Evolutionary conservation across 2,113 vertebrate genomes (phyloP), one percentile per base, ranked within the genome.

Genomic region (Vulpes lagopus): DNA sequence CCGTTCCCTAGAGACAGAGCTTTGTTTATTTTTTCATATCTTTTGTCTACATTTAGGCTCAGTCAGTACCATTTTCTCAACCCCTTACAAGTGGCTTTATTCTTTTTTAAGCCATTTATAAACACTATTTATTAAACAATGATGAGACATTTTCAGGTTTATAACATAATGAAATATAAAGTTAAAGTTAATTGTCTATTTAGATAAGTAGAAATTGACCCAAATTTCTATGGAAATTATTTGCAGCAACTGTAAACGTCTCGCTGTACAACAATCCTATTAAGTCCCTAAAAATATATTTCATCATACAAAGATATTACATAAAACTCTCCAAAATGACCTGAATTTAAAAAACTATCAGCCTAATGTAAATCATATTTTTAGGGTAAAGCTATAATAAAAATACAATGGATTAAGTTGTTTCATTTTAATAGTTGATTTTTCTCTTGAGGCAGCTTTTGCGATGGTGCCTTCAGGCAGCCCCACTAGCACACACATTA

Each of bases 221-320:
- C 89, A 97, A 96, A 93, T 5, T 88, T 89, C 22, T 97, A 74
- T 5, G 84, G 95, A 95, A 59, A 89, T 94, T 95, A 93, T 95
- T 95, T 98, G 71, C 82, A 15, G 14, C 96, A 95, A 98, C 19
- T 95, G 92, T 78, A 96, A 96, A 91, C 49, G 78, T 97, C 64
- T 98, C 98, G 81, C 65, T 97, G 57, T 88, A 93, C 90, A 96
- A 94, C 89, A 98, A 98, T 98, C 98, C 98, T 96, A 98, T 95
- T 96, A 94, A 65, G 95, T 83, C 43, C 17, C 97, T 94, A 16
- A 64, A 95, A 94, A 53, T 86, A 17, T 55, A 91, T 73, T 89
- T 94, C 59, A 86, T 69, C 35, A 90, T 69, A 88, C 83, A 20
- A 93, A 91, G 11, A 80, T 94, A 78, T 43, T 94, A 62, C 71